Percentiles rank a stretch among this genome's conserved stretches.
Conservation (phyloP, 2,888 invertebrate genomes). For the Synanthedon vespiformis region DNA sequence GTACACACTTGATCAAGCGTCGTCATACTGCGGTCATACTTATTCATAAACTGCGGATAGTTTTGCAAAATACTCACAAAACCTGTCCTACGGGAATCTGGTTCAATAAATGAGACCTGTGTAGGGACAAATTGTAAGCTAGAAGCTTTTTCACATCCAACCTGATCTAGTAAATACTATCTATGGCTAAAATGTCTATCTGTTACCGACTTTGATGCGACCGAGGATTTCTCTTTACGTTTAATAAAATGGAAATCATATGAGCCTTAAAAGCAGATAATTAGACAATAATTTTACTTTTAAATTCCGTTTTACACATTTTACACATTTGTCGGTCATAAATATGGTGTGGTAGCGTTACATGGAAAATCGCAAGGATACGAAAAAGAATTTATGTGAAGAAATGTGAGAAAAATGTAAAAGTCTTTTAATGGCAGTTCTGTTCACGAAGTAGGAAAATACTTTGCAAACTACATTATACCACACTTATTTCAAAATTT, state of each 20-base stretch:
- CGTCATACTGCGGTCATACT: conserved; percentile 14
- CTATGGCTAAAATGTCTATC: conserved; percentile 3
- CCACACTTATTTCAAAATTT: too few relatives aligned
- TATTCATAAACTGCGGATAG: conserved; percentile 17
- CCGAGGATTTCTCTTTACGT: background rate
- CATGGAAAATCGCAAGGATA: background rate
- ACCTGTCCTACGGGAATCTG: conserved; percentile 21
- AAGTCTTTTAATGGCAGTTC: too few relatives aligned
- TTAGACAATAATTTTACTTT: background rate
- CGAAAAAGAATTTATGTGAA: background rate
- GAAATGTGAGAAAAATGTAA: too few relatives aligned
- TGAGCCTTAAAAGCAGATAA: background rate
- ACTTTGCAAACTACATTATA: too few relatives aligned
- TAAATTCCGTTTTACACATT: background rate
- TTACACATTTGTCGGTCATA: background rate
- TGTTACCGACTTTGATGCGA: background rate
- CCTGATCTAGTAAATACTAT: conserved; percentile 1
- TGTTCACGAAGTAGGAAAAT: too few relatives aligned
- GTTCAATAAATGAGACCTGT: conserved; percentile 16
- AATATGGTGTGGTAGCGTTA: background rate
- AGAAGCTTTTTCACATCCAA: conserved; percentile 1
- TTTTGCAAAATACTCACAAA: conserved; percentile 19
- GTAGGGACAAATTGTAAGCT: conserved; percentile 14
- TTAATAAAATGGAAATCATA: background rate
- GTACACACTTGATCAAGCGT: conserved; percentile 8